These are phyloP conservation scores for Ciconia boyciana DNA, from an alignment of 2,113 vertebrate species.

Conservation along the genomic window DNA sequence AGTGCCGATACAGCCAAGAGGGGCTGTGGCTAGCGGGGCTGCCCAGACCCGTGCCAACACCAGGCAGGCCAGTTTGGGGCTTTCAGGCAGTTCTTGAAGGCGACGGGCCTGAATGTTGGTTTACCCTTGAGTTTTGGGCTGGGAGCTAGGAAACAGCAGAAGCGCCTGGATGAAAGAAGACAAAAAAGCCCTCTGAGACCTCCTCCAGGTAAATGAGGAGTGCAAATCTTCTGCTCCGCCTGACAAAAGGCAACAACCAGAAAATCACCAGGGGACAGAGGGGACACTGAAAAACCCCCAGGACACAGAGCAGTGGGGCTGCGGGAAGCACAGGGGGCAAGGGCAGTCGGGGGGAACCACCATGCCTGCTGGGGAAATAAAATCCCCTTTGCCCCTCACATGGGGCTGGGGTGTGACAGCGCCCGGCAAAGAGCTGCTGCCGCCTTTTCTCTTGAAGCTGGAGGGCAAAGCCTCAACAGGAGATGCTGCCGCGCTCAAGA, in stretches of 20 bases:
- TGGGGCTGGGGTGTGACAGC: fast-evolving
- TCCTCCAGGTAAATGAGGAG: neutral
- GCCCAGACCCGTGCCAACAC: neutral
- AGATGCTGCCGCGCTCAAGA: neutral
- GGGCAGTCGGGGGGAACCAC: fast-evolving
- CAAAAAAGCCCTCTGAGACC: neutral
- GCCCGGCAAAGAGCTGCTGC: neutral
- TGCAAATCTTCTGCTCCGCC: fast-evolving
- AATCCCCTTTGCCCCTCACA: neutral
- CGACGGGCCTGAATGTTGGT: fast-evolving
- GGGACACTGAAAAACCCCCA: neutral
- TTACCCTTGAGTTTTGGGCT: neutral
- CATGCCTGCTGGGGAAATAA: neutral
- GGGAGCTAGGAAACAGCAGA: neutral
- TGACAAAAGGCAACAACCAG: neutral
- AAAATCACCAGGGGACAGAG: neutral
- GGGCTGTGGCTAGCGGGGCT: neutral
- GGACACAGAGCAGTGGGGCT: neutral
- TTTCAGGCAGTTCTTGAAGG: neutral
- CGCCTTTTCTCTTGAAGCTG: neutral
- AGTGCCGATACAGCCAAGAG: neutral
- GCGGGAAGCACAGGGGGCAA: fast-evolving
- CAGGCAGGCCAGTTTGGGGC: neutral
- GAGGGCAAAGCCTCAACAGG: neutral
- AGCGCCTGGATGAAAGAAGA: neutral